Evolutionary conservation across 2,113 vertebrate genomes (phyloP).

Genomic region (Lipotes vexillifer): DNA sequence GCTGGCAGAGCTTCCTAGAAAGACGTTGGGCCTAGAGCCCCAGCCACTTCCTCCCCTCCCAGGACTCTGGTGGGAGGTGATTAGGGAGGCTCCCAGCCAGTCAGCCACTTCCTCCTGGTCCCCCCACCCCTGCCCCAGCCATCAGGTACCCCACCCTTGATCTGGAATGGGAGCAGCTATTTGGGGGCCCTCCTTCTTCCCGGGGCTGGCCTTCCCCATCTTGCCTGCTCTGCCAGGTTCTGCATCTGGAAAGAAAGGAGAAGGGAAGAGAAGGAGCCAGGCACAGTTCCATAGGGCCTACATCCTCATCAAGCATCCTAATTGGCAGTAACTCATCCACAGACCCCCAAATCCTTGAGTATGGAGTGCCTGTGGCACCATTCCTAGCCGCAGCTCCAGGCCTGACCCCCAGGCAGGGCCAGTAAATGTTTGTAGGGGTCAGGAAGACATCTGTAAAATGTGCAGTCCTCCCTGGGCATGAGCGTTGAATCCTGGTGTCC

Average conservation of each 20-base stretch:
- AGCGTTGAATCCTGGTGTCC: background rate
- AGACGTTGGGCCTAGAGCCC: background rate
- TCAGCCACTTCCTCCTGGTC: background rate
- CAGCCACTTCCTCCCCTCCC: background rate
- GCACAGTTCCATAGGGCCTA: background rate
- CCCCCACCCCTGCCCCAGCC: fast-evolving
- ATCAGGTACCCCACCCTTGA: background rate
- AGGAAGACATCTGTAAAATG: background rate
- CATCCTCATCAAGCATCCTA: background rate
- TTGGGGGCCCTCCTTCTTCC: background rate
- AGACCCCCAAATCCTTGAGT: background rate
- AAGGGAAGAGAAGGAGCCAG: background rate
- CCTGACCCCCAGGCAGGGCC: background rate
- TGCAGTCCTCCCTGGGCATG: background rate
- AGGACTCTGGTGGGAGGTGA: background rate
- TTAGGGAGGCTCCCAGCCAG: background rate
- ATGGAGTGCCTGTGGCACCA: background rate
- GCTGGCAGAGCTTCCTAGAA: background rate
- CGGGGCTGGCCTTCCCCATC: background rate
- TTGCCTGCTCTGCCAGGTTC: background rate
- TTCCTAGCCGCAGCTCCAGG: background rate
- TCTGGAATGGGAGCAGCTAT: background rate
- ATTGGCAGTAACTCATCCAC: background rate
- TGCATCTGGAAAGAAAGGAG: background rate
- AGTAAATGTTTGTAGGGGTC: background rate